Conservation (phyloP, 2,113 vertebrate species). For the Himantopus leucocephalus region DNA sequence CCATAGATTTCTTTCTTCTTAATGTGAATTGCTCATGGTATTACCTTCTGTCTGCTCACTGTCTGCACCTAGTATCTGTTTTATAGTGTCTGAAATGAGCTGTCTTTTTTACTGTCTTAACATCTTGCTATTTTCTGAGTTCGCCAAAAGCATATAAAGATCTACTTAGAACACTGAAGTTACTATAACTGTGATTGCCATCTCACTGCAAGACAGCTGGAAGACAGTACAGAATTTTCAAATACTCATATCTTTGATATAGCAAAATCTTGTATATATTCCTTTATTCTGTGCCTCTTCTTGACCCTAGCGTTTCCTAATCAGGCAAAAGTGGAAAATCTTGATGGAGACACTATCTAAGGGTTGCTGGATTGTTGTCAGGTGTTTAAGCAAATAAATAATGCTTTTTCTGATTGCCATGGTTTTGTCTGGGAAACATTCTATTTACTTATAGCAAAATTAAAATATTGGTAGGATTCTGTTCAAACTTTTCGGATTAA, state of each 20-base stretch:
- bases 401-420: not conserved
- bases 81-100: not conserved
- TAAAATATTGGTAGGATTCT: not conserved
- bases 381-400: not conserved
- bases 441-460: not conserved
- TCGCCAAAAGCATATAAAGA: not conserved
- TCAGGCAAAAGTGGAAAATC: not conserved
- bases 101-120: not conserved
- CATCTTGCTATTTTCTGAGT: not conserved
- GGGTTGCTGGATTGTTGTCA: not conserved
- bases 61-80: not conserved
- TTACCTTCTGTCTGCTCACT: not conserved
- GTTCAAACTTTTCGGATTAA: not conserved
- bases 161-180: not conserved
- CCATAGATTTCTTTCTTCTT: not conserved
- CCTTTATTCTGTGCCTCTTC: not conserved
- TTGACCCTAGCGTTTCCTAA: not conserved
- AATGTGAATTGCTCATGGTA: not conserved
- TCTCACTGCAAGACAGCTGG: not conserved
- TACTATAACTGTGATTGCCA: not conserved
- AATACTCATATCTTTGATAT: not conserved
- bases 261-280: not conserved
- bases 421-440: not conserved
- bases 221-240: not conserved
- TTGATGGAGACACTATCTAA: not conserved